Conservation (phyloP, 2,113 vertebrate species). For the Lagopus muta region DNA sequence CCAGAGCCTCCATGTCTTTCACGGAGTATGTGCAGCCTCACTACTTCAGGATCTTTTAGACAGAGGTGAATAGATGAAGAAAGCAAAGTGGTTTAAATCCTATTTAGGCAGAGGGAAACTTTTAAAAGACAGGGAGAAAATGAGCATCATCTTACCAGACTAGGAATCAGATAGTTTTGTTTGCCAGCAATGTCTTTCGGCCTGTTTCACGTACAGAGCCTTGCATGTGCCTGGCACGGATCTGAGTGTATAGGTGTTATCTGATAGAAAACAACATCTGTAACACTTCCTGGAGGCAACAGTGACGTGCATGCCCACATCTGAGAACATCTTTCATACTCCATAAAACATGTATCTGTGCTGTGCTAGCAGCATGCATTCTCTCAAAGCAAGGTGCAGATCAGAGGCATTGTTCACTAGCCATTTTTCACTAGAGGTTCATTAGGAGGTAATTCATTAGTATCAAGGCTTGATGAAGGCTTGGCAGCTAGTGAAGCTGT, state of each 20-base stretch:
- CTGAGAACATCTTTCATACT: background rate
- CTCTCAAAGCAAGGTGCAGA: constrained; percentile 6
- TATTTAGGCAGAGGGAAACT: background rate
- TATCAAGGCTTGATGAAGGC: constrained; percentile 5
- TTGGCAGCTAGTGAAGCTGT: background rate
- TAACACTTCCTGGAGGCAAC: background rate
- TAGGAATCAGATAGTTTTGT: background rate
- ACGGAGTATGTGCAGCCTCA: too few species aligned
- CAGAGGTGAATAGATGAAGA: background rate
- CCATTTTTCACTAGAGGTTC: background rate
- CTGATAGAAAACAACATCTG: background rate
- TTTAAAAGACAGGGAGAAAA: background rate
- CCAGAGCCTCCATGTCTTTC: too few species aligned
- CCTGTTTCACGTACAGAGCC: background rate
- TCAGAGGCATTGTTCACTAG: background rate
- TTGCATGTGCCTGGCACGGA: background rate
- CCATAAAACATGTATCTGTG: background rate
- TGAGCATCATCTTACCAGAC: background rate
- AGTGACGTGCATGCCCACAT: background rate
- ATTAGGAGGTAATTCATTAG: background rate
- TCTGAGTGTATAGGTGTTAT: background rate
- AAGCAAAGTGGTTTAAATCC: background rate
- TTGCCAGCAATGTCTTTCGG: background rate
- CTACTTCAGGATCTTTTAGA: background rate
- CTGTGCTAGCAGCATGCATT: background rate